phyloP scores from a whole-genome alignment of 1,140 invertebrate species.

The Drosophila bipectinata region DNA sequence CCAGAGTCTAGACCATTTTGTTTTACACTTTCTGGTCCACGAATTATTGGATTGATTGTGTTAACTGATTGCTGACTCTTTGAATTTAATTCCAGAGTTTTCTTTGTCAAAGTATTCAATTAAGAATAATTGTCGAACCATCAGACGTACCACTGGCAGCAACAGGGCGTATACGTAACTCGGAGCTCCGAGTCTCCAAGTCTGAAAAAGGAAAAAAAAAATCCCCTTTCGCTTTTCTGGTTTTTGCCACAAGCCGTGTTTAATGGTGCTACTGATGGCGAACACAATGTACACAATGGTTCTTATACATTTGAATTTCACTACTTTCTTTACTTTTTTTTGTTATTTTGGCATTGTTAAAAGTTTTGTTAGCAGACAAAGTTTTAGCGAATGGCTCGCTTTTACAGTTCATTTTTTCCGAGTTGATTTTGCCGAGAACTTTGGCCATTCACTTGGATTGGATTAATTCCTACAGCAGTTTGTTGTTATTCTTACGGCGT shows the following conservation, averaged over 20 bases:
- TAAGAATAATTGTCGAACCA: background rate
- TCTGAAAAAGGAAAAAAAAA: background rate
- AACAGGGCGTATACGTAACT: slow-evolving; percentile 10
- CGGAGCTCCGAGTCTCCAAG: background rate
- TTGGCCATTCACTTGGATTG: slow-evolving; percentile 59
- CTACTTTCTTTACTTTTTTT: slow-evolving; percentile 16
- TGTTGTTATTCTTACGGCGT: slow-evolving; percentile 21
- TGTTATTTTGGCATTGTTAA: slow-evolving; percentile 12
- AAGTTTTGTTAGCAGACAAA: slow-evolving; percentile 16
- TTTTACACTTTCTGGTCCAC: background rate
- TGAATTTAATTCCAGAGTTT: background rate
- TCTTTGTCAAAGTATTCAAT: background rate
- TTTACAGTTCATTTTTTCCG: slow-evolving; percentile 16
- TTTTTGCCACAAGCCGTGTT: background rate
- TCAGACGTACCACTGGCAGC: background rate
- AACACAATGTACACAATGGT: background rate
- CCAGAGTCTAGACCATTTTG: slow-evolving; percentile 47
- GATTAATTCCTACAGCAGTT: slow-evolving; percentile 44
- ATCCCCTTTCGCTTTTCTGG: background rate
- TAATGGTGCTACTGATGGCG: background rate
- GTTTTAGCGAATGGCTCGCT: slow-evolving; percentile 10
- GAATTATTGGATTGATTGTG: background rate
- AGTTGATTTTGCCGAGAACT: slow-evolving; percentile 43
- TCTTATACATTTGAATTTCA: background rate
- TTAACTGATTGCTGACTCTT: background rate